Base-by-base conservation (phyloP, 2,888 invertebrate species). In the Drosophila cognata region DNA sequence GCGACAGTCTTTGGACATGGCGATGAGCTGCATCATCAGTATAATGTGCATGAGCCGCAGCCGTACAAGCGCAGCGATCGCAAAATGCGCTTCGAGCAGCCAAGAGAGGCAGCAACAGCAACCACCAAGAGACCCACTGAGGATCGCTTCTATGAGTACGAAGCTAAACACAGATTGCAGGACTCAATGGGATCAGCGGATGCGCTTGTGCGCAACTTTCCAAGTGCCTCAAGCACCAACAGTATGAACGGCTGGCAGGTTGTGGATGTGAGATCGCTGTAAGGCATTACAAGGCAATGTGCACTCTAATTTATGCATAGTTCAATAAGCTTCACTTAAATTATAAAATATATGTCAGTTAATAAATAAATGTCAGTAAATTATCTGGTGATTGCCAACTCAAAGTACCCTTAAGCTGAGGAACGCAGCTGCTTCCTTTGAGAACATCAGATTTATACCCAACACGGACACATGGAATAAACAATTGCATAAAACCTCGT, bases 61-160 rank as follows among this genome's bases (percentile, higher is more conserved):
- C 92, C 92, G 0, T 92, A 92, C 38, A 91, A 92, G 29, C 88
- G 92, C 28, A 84, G 65, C 31, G 91, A 91, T 69, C 91, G 92
- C 16, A 92, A 93, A 52, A 70, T 91, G 4, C 76, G 84, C n/a
- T 92, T 91, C 36, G 91, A 91, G 7, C 91, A 91, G 56, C 88
- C 91, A 0, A 71, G 91, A n/a, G 90, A 89, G 25, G 57, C 41
- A 11, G 51, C 80, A 0, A 36, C 70, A 4, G 33, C 79, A 0
- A 35, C 11, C 31, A 59, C 62, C 0, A 79, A 82, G 21, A 59
- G 58, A 21, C 72, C 69, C 7, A 63, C 38, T 2, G 64, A 76
- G 33, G 93, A 93, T 88, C 85, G 84, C 10, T 93, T 93, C 72
- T 93, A 93, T 65, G 91, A 93, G 29, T 93, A 85, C 70, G 93